Percentiles rank a stretch among this genome's conserved stretches.
phyloP scores from a whole-genome alignment of 2,113 vertebrate species.

The Miniopterus natalensis region DNA sequence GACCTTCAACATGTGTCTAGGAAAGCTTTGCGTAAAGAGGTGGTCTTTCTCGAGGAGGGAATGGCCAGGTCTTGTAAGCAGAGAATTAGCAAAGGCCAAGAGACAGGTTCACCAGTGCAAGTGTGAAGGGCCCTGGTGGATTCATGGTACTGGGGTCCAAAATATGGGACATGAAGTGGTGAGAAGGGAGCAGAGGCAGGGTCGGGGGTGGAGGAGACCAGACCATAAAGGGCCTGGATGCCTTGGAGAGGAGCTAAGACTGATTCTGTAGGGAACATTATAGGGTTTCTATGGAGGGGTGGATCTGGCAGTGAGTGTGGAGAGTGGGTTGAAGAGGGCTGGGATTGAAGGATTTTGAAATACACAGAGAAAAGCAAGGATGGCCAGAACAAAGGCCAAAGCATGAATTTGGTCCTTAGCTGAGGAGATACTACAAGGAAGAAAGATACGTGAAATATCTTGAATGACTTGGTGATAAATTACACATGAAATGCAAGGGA shows the following conservation, averaged over 20 bases:
- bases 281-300: neutral
- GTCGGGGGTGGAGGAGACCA: too few relatives aligned
- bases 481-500: neutral
- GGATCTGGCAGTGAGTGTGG: neutral
- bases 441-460: neutral
- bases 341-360: neutral
- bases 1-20: neutral
- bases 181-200: neutral
- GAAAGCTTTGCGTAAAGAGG: constrained; percentile 19
- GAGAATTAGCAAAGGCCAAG: neutral
- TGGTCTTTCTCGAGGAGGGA: neutral
- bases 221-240: neutral
- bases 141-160: neutral
- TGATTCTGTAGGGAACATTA: neutral
- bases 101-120: neutral
- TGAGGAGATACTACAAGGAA: neutral
- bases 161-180: neutral
- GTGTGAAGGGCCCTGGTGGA: neutral
- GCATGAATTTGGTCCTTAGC: too few relatives aligned
- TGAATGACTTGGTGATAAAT: neutral
- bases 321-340: neutral
- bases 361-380: neutral
- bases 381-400: neutral
- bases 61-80: neutral
- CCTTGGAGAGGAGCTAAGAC: neutral